Evolutionary conservation across 2,888 invertebrate species (phyloP), one percentile per base, ranked within the genome.

Genomic region (Rutpela maculata): DNA sequence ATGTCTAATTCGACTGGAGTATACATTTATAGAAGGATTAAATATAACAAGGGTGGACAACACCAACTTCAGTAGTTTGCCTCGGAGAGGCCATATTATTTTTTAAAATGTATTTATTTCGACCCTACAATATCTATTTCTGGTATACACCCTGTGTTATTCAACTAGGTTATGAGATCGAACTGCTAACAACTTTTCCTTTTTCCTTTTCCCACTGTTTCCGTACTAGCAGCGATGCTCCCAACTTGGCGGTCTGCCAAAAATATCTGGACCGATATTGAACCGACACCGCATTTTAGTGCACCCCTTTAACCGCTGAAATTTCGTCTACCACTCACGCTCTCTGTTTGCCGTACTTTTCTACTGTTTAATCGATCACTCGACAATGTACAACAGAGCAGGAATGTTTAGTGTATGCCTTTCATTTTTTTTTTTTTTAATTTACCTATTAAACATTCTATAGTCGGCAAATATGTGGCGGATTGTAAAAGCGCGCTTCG

Each of bases 181-280:
- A 60, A 70, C 50, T 43, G 60, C 60, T 35, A 26, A 55, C 31
- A 31, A 38, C 19, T 72, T 72, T 71, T 62, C 43, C 62, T 55
- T 59, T 50, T 50, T 72, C 55, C 31, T 50, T 19, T 43, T 70
- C 26, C 62, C 62, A 22, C 60, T 62, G 31, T 31, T 26, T 62
- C 63, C 63, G 63, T 43, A 50, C 60, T 60, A 57, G 70, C 31
- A 57, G 70, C 31, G 72, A 72, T 63, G 72, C 72, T 63, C 38
- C 60, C 72, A 22, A 63, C 63, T 83, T 84, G 85, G 85, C 85
- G 67, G 76, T 50, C 56, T 77, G 83, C 85, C 85, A 85, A 82
- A 81, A 83, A 82, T 81, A 82, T 82, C 82, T 80, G 78, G 78
- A 83, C 82, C 83, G 81, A 80, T 85, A 85, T 85, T 75, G 84